Evolutionary conservation across 2,888 invertebrate species (phyloP), one percentile per base, ranked within the genome.

Genomic region (Ptychoptera albimana): DNA sequence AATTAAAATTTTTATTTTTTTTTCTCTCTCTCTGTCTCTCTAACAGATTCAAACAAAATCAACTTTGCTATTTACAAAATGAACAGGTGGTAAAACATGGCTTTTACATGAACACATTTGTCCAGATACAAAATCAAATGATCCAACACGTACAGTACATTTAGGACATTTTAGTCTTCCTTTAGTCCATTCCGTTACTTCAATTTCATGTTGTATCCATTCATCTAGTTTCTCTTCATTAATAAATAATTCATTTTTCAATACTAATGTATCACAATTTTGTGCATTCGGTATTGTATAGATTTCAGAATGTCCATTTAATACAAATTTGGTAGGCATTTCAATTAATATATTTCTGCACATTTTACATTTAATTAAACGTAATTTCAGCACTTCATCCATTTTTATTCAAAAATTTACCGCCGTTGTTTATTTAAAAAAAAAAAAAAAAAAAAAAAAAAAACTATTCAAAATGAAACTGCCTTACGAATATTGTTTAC

Each of bases 71-170:
- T 69, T 68, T 38, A 75, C 69, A 47, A 79, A 61, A 60, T 76
- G 73, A 39, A 79, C 69, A 15, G 75, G 61, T 11, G 79, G 77
- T 50, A 77, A 56, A 46, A 74, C 60, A 46, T 64, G 60, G 36
- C 61, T 55, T 23, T 65, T 61, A 60, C 79, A 79, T n/a, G 63
- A 60, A 60, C 79, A 79, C 60, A 75, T 75, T 52, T 68, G 63
- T 23, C 78, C 76, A 2, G 75, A 71, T 23, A 78, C 62, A 61
- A 74, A 80, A 60, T 80, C 76, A 58, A 79, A 80, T 6, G 74
- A 72, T 8, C 80, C 81, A 30, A 80, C 65, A 61, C 75, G 69
- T 34, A 67, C 66, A 37, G 70, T 64, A 60, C 81, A 81, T 48
- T 70, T 64, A 46, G 64, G 68, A 60, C 81, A 81, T 48, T 71